phyloP scores from a whole-genome alignment of 2,888 invertebrate species.

The Drosophila cognata region DNA sequence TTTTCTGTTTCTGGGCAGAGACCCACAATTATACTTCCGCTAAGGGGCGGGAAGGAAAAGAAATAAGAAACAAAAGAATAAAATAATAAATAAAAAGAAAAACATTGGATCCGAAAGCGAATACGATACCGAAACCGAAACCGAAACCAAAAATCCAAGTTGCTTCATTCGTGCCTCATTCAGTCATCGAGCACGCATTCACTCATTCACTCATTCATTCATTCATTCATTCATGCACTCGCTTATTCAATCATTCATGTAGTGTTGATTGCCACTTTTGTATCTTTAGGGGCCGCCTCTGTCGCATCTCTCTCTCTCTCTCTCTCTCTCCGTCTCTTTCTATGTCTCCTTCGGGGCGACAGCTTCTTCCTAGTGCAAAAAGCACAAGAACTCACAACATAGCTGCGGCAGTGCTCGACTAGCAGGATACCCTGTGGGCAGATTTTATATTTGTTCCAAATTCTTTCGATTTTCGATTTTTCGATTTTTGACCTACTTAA shows the following conservation, averaged over 20 bases:
- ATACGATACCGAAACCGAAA: not conserved
- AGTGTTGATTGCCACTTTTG: slow-evolving; percentile 78
- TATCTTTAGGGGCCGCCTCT: slow-evolving; percentile 45
- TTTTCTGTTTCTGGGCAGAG: slow-evolving; percentile 16
- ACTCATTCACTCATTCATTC: slow-evolving; percentile 41
- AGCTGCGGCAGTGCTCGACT: slow-evolving; percentile 3
- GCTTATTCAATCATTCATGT: slow-evolving; percentile 31
- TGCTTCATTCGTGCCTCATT: slow-evolving; percentile 54
- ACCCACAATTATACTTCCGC: slow-evolving; percentile 75
- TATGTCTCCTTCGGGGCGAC: slow-evolving; percentile 26
- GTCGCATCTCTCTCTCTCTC: slow-evolving; percentile 20
- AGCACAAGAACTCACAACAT: slow-evolving; percentile 13
- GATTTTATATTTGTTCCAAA: not conserved
- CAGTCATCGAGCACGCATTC: slow-evolving; percentile 12
- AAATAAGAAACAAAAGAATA: slow-evolving; percentile 10
- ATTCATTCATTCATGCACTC: slow-evolving; percentile 12
- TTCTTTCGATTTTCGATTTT: no score
- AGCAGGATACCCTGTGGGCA: slow-evolving; percentile 16
- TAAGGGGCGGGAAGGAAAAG: slow-evolving; percentile 20
- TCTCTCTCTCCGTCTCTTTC: not conserved
- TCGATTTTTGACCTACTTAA: not conserved
- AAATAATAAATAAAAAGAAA: slow-evolving; percentile 15
- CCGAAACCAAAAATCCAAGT: slow-evolving; percentile 11
- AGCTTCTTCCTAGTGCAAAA: slow-evolving; percentile 67
- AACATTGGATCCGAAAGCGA: slow-evolving; percentile 13